Conservation (phyloP, 2,113 vertebrate genomes). For the Apodemus sylvaticus region DNA sequence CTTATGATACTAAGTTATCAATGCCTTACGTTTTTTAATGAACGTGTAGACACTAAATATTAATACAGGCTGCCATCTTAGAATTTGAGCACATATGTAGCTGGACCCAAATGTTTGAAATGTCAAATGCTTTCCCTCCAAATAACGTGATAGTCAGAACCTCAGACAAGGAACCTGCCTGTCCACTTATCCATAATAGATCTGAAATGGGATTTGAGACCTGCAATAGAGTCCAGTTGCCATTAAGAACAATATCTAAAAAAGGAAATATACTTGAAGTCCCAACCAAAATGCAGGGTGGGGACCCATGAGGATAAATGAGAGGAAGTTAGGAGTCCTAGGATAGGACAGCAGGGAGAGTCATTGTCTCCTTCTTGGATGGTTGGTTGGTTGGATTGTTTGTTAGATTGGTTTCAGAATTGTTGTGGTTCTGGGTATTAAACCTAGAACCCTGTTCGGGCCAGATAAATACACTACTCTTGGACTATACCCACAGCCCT, state of each 20-base stretch:
- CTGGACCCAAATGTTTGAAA: not conserved
- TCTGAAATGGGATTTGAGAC: not conserved
- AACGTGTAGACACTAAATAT: not conserved
- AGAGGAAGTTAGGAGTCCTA: not conserved
- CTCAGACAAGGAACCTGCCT: not conserved
- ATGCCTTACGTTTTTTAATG: not conserved
- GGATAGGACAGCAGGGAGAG: not conserved
- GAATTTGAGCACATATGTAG: not conserved
- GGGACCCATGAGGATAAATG: not conserved
- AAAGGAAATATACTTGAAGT: not conserved
- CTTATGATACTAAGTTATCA: not conserved
- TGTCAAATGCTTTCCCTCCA: slow-evolving; percentile 19
- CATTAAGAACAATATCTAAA: not conserved
- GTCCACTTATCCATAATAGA: not conserved
- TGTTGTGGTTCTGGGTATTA: not conserved
- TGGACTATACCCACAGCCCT: too few relatives aligned
- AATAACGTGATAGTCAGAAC: slow-evolving; percentile 11
- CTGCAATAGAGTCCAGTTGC: not conserved
- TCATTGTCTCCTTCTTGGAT: not conserved
- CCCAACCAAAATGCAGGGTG: not conserved
- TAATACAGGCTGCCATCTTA: not conserved
- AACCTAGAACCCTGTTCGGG: not conserved
- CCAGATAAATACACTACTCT: not conserved
- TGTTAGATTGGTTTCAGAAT: not conserved
- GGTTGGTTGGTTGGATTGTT: not conserved